These are phyloP conservation scores for Notechis scutatus DNA, from an alignment of 2,113 vertebrate species.

Conservation along the genomic window DNA sequence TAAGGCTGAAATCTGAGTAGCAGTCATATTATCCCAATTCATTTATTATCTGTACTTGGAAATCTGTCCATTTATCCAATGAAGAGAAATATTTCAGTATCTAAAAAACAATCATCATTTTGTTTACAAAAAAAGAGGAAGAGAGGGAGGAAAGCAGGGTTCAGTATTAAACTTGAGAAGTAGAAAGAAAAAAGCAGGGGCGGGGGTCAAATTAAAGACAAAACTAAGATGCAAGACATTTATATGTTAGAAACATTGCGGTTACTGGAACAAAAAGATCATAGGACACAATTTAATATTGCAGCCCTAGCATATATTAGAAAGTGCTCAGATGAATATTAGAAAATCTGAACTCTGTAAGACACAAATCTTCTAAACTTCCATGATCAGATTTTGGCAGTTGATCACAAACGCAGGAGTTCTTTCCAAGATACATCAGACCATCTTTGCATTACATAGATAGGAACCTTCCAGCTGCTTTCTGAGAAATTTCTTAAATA, in stretches of 20 bases:
- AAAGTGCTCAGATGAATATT: background rate
- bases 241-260: background rate
- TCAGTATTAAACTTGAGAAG: background rate
- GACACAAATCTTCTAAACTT: background rate
- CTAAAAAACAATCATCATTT: background rate
- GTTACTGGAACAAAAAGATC: background rate
- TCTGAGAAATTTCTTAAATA: background rate
- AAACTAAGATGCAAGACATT: rapidly evolving
- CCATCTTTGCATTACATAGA: background rate
- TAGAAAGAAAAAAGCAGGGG: background rate
- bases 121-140: background rate
- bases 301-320: background rate
- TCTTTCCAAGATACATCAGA: background rate
- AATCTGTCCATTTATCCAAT: background rate
- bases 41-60: background rate
- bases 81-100: background rate
- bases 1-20: background rate
- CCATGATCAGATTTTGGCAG: background rate
- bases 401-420: background rate
- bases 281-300: background rate
- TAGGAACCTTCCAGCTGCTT: background rate
- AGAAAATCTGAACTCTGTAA: background rate
- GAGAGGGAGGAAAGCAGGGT: background rate
- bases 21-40: background rate
- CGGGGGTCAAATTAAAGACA: background rate